phyloP scores from a whole-genome alignment of 2,113 vertebrate species.

The Pachycephala philippinensis region DNA sequence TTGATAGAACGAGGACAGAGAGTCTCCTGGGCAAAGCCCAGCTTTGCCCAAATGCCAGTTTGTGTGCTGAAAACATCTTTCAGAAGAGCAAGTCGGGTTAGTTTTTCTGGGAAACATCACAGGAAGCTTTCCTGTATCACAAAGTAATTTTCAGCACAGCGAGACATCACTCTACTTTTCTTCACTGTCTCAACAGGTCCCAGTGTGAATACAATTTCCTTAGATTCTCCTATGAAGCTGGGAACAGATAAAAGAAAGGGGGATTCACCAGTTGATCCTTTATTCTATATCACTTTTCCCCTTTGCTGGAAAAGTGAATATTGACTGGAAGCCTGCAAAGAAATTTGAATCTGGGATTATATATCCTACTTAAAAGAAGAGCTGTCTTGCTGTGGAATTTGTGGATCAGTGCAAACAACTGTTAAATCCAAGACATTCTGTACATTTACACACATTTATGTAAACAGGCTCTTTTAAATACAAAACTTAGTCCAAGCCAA shows the following conservation, averaged over 20 bases:
- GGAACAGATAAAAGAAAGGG: not conserved
- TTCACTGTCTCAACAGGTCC: not conserved
- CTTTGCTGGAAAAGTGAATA: not conserved
- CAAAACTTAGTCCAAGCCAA: not conserved
- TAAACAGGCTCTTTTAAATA: not conserved
- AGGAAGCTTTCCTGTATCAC: not conserved
- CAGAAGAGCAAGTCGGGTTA: not conserved
- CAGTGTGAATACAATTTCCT: not conserved
- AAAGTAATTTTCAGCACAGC: not conserved
- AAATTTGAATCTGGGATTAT: not conserved
- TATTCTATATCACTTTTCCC: not conserved
- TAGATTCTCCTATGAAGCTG: not conserved
- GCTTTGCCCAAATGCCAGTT: not conserved
- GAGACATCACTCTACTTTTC: not conserved
- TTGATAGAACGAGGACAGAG: not conserved
- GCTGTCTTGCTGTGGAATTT: not conserved
- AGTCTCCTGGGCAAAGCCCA: not conserved
- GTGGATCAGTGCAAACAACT: not conserved
- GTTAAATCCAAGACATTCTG: not conserved
- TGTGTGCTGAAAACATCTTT: not conserved
- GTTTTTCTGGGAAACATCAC: not conserved
- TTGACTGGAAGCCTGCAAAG: not conserved
- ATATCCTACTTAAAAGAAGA: not conserved
- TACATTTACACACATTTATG: rapidly evolving
- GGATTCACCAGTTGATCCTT: not conserved